phyloP scores from a whole-genome alignment of 1,140 invertebrate genomes.

The Trissolcus basalis region DNA sequence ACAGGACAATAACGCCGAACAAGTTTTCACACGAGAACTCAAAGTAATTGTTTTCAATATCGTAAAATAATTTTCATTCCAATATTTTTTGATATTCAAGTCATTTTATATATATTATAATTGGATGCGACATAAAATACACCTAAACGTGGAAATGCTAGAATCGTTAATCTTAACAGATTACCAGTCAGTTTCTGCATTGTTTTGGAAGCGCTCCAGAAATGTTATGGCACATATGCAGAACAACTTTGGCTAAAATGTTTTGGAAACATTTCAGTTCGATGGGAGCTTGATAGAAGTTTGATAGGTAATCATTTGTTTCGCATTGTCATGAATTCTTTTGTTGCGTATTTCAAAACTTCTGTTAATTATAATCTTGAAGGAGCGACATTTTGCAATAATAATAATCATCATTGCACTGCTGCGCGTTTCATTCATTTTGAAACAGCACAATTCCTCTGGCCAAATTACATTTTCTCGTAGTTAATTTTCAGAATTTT shows the following conservation, averaged over 20 bases:
- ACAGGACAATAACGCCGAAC: no score
- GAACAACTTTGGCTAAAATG: constrained; percentile 49
- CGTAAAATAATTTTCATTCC: no score
- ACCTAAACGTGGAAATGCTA: constrained; percentile 25
- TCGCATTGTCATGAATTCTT: not conserved
- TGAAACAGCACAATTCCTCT: no score
- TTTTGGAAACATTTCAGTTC: constrained; percentile 52
- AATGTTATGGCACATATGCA: constrained; percentile 55
- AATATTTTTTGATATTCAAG: no score
- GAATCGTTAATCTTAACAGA: constrained; percentile 52
- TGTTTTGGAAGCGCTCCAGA: constrained; percentile 55
- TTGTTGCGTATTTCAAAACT: no score
- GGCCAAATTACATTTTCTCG: constrained; percentile 31
- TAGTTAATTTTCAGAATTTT: constrained; percentile 53
- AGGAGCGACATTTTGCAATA: no score
- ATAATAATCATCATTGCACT: no score
- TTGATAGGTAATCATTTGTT: constrained; percentile 55
- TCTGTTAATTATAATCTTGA: no score
- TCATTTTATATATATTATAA: constrained; percentile 7
- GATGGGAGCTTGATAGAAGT: constrained; percentile 53
- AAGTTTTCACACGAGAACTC: no score
- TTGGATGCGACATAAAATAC: constrained; percentile 11
- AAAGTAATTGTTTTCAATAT: no score
- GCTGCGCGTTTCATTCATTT: no score
- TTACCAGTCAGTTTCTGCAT: constrained; percentile 45